Evolutionary conservation across 2,888 invertebrate species (phyloP).

Genomic region (Coremacera marginata): DNA sequence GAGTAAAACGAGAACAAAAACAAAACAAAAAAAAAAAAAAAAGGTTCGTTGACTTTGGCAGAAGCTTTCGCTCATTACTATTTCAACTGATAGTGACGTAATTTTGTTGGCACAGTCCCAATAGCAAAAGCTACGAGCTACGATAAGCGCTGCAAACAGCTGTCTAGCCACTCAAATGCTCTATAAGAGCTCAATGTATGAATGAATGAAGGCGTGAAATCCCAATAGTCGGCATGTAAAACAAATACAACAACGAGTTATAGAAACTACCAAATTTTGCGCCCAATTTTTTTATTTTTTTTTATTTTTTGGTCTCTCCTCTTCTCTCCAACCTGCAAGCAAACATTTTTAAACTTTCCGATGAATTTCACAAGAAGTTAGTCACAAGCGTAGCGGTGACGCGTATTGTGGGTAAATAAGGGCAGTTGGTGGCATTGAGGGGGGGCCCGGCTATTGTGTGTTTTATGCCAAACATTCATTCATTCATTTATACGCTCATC

Average conservation of each 20-base stretch:
- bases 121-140: background rate
- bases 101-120: background rate
- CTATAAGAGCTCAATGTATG: background rate
- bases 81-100: background rate
- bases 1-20: background rate
- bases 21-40: background rate
- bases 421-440: background rate
- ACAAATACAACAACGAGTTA: background rate
- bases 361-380: conserved; percentile 63
- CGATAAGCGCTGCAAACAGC: background rate
- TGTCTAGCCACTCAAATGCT: background rate
- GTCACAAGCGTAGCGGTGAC: conserved; percentile 49
- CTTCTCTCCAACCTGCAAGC: background rate
- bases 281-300: background rate
- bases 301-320: no score
- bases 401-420: no score
- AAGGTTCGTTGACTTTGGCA: conserved; percentile 17
- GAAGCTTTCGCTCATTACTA: background rate
- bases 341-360: conserved; percentile 43
- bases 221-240: background rate
- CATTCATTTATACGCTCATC: no score
- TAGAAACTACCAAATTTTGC: background rate
- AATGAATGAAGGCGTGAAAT: background rate
- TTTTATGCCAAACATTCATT: no score
- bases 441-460: no score